Percentiles rank a stretch among this genome's conserved stretches.
phyloP scores from a whole-genome alignment of 2,113 vertebrate genomes.

The Leucosticte australis region DNA sequence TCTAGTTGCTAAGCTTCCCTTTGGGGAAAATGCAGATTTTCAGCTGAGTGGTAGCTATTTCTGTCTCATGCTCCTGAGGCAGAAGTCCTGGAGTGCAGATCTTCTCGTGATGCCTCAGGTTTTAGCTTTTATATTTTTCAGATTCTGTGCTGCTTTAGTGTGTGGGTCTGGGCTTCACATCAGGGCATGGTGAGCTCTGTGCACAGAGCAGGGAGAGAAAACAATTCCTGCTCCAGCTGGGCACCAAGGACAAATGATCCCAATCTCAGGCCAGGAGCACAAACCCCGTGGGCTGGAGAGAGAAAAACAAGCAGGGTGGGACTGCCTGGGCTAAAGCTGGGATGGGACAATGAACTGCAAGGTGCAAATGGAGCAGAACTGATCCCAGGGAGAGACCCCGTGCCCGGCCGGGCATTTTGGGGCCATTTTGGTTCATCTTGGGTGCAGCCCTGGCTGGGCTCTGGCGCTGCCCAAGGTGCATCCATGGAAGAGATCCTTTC shows the following conservation, averaged over 20 bases:
- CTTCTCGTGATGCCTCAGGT: neutral
- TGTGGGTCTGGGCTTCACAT: neutral
- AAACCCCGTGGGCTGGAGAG: neutral
- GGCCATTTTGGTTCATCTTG: neutral
- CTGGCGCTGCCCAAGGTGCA: neutral
- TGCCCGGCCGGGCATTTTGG: neutral
- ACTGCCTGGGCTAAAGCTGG: neutral
- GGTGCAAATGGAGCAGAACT: neutral
- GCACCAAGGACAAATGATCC: neutral
- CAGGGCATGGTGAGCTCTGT: neutral
- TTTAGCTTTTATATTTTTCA: neutral
- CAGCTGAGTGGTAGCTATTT: neutral
- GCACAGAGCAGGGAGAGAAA: neutral
- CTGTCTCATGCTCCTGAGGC: neutral
- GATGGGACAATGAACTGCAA: neutral
- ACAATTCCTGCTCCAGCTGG: neutral
- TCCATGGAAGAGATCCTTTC: neutral
- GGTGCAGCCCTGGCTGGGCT: neutral
- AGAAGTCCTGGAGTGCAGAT: neutral
- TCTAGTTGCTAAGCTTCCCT: neutral
- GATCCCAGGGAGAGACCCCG: neutral
- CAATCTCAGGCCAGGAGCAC: neutral
- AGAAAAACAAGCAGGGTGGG: neutral
- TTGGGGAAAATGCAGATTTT: neutral
- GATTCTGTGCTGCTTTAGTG: neutral